Base-by-base conservation (phyloP, 1,140 invertebrate species). In the Branchinecta lynchi region DNA sequence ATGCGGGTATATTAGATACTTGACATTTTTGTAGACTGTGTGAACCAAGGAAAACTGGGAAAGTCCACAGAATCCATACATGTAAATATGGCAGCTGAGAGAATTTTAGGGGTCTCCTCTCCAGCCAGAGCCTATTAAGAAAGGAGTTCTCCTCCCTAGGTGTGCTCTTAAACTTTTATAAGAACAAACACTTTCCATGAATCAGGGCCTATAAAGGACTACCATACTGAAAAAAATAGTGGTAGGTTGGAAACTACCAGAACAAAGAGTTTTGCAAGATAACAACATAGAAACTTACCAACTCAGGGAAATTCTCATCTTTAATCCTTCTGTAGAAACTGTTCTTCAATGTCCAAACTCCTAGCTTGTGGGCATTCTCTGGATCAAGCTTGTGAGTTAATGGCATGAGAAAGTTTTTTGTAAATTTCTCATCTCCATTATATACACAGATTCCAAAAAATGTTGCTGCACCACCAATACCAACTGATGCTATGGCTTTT, bases 361-460 rank as follows among this genome's bases (percentile, higher is more conserved):
- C 89, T 43, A 90, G 70, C 72, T 84, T 85, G 77, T 96, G 93
- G 10, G 90, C 85, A 69, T 78, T 81, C 81, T 96, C 93, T 0
- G 91, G 86, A 77, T 86, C 84, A 7, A 89, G 70, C 65, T 77
- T 76, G 73, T 85, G 85, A 21, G 85, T 77, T 7, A 86, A 10
- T n/a, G 90, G 90, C 82, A 89, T 86, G 0, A 87, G 72, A 71
- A 86, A 74, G 71, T 86, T 79, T 65, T 84, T 80, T 76, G 91
- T 93, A 78, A 92, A 92, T 72, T 84, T 85, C 75, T 89, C 87
- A 78, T 92, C 86, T 69, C 84, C 83, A 72, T 84, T 84, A 71
- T 84, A 86, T 71, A 89, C 77, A 74, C 83, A 84, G 68, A 86
- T 77, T 10, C 82, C 85, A 72, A 82, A 74, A 77, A 84, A 90